phyloP scores from a whole-genome alignment of 1,140 invertebrate genomes.

The Microplitis mediator region DNA sequence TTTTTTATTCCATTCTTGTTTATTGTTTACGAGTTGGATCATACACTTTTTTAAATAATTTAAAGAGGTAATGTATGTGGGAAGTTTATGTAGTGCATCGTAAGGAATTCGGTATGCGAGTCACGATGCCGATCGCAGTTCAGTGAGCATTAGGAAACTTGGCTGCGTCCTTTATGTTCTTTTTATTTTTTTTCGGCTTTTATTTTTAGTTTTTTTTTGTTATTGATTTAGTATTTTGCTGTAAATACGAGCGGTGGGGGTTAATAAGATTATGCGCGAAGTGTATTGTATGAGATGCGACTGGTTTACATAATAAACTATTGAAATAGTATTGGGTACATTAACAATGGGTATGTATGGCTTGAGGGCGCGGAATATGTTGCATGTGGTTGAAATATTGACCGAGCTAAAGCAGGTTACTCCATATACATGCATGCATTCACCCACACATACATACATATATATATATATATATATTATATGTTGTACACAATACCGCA shows the following conservation, averaged over 20 bases:
- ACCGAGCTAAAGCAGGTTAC: neutral
- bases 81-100: neutral
- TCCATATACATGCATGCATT: too few relatives aligned
- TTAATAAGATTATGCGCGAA: too few relatives aligned
- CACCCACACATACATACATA: too few relatives aligned
- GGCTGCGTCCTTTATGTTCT: neutral
- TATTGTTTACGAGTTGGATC: too few relatives aligned
- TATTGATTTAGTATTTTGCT: neutral
- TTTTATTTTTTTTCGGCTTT: neutral
- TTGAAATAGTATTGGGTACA: neutral
- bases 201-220: neutral
- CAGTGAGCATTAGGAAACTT: slow-evolving; percentile 3
- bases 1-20: too few relatives aligned
- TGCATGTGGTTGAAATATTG: slow-evolving; percentile 2
- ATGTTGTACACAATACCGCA: neutral
- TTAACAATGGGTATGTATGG: neutral
- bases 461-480: neutral
- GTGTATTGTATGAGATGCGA: neutral
- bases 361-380: neutral
- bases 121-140: neutral
- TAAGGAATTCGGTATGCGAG: neutral
- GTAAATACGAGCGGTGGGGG: neutral
- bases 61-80: too few relatives aligned
- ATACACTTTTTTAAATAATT: too few relatives aligned
- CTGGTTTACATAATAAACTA: neutral